A percentile compares a stretch with the other conserved stretches of the same genome.
Evolutionary conservation across 2,888 invertebrate genomes (phyloP).

Genomic region (Pseudococcus viburni): DNA sequence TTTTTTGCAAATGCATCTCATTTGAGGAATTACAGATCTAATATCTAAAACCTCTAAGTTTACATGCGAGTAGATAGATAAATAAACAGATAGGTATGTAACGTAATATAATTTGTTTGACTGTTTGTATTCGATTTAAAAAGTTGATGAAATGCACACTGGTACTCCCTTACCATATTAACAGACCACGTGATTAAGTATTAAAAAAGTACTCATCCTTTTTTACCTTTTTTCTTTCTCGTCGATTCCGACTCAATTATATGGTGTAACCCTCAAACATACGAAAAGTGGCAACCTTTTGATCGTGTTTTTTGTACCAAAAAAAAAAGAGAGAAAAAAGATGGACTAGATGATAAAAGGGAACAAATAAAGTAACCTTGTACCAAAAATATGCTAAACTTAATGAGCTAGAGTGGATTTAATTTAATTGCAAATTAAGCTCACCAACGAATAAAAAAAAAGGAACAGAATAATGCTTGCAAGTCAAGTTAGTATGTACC

Average conservation of each 20-base stretch:
- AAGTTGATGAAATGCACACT: constrained; percentile 20
- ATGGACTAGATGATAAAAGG: neutral
- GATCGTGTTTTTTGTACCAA: neutral
- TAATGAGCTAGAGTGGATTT: neutral
- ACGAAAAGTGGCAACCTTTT: neutral
- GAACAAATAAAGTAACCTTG: neutral
- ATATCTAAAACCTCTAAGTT: no score
- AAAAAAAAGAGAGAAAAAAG: neutral
- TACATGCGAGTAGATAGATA: no score
- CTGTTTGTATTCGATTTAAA: neutral
- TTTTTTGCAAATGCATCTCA: constrained; percentile 1
- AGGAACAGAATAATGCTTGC: no score
- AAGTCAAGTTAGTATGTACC: no score
- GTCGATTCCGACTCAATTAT: neutral
- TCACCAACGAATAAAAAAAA: neutral
- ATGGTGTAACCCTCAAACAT: neutral
- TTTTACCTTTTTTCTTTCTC: no score
- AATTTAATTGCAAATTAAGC: constrained; percentile 26
- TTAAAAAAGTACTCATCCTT: neutral
- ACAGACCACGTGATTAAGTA: neutral
- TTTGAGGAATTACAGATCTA: neutral
- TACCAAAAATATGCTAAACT: neutral
- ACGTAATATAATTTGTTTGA: neutral
- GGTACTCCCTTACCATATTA: no score
- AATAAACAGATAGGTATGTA: neutral